phyloP scores from a whole-genome alignment of 2,888 invertebrate genomes.

The Dyspetes luteomarginatus region DNA sequence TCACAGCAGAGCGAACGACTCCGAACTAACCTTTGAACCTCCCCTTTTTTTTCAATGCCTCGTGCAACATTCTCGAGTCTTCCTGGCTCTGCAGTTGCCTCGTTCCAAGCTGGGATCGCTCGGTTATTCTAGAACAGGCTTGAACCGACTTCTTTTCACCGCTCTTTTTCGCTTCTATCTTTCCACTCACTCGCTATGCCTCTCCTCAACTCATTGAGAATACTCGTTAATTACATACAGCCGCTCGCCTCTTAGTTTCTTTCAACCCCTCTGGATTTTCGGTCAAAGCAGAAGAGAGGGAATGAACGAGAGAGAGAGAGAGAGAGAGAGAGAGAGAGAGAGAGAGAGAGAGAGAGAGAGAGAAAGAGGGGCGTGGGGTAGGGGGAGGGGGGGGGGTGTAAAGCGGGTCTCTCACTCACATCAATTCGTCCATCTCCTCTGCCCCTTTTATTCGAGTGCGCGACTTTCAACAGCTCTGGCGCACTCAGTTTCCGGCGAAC shows the following conservation, averaged over 20 bases:
- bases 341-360: constrained; percentile 35
- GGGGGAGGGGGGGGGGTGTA: constrained; percentile 65
- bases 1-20: constrained; percentile 71
- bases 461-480: constrained; percentile 22
- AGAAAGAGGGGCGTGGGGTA: constrained; percentile 64
- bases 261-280: constrained; percentile 62
- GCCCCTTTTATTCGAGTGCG: constrained; percentile 20
- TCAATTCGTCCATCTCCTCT: constrained; percentile 35
- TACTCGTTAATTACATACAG: constrained; percentile 77
- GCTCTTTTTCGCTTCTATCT: constrained; percentile 34
- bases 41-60: constrained; percentile 44
- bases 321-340: constrained; percentile 39
- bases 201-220: constrained; percentile 75
- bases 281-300: constrained; percentile 35
- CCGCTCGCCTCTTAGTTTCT: constrained; percentile 53
- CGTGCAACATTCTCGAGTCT: constrained; percentile 20
- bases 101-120: constrained; percentile 31
- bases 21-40: constrained; percentile 70
- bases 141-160: constrained; percentile 48
- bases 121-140: constrained; percentile 29
- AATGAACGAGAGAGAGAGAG: constrained; percentile 25
- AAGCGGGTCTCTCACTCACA: constrained; percentile 19
- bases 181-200: constrained; percentile 41
- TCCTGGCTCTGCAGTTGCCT: constrained; percentile 28
- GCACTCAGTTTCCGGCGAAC: constrained; percentile 17